Evolutionary conservation across 2,888 invertebrate species (phyloP), one percentile per base, ranked within the genome.

Genomic region (Bugula neritina): DNA sequence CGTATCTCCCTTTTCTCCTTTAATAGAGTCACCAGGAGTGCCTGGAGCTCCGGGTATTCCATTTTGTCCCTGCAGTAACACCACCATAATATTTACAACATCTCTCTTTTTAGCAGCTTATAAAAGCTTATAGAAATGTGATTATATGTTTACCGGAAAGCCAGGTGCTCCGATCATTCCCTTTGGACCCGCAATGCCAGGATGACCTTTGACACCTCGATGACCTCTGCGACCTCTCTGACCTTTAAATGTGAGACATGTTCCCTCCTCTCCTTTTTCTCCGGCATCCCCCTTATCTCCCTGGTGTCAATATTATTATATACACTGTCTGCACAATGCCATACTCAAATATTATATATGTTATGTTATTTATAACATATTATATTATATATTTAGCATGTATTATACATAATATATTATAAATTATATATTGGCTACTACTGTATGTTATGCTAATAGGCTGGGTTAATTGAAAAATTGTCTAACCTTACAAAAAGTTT

Each of bases 161-260:
- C 81, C 83, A 72, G 82, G 81, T 71, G 81, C 77, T 31, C 82
- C 81, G 69, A 78, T 77, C 72, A 77, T 77, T 63, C 80, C 80
- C 58, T 72, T 74, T 25, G 69, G 77, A 75, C 78, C 78, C 74
- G 31, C 75, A 69, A 27, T 55, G 21, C 76, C 78, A 23, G 72
- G 73, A n/a, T 74, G 71, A 17, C 78, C 78, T 69, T 72, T 71
- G 21, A 72, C 70, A 34, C 79, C 78, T 55, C 54, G 71, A 17
- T 72, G 72, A n/a, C 76, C 78, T 58, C 73, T 72, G 17, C 76
- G 75, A 58, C 78, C 77, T n/a, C 69, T 0, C 0, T 72, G 71
- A n/a, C 78, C 76, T 5, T 71, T 71, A 71, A 73, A 73, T 69
- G 76, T 76, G 71, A 72, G 43, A 69, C 73, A 74, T 3, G 43